Conservation (phyloP, 2,888 invertebrate species). For the Hetaerina titia region DNA sequence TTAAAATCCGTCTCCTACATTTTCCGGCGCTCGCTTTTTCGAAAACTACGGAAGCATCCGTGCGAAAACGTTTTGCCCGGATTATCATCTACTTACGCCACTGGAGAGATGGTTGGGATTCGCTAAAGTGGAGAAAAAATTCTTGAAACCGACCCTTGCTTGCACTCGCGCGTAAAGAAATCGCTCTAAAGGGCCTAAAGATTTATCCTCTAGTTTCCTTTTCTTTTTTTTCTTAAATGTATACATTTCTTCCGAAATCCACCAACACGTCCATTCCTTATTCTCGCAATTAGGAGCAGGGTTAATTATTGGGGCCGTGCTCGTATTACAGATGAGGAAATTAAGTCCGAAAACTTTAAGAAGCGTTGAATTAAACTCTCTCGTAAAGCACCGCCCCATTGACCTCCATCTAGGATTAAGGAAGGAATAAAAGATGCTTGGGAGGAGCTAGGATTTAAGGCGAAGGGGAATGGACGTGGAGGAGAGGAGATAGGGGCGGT, state of each 20-base stretch:
- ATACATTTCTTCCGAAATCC: too few species aligned
- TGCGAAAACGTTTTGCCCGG: neutral
- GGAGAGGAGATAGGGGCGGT: too few species aligned
- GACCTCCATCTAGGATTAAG: neutral
- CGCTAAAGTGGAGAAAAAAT: neutral
- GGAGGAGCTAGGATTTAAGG: too few species aligned
- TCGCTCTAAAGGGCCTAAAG: too few species aligned
- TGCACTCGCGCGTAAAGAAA: neutral
- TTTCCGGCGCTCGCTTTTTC: neutral
- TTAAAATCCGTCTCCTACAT: neutral
- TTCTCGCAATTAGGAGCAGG: neutral
- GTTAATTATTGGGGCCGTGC: neutral
- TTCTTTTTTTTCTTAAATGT: too few species aligned
- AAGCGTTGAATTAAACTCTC: neutral
- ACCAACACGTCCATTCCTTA: neutral
- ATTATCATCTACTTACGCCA: neutral
- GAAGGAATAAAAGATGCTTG: neutral
- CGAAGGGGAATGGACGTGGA: too few species aligned
- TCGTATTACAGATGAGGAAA: neutral
- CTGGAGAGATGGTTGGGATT: neutral
- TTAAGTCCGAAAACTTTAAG: neutral
- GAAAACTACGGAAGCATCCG: neutral
- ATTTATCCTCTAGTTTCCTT: too few species aligned
- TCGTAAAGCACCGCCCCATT: neutral
- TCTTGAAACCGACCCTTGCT: neutral